Percentiles rank a stretch among this genome's conserved stretches.
Conservation (phyloP, 2,797 vertebrate genomes). For the Synaphobranchus kaupii region DNA sequence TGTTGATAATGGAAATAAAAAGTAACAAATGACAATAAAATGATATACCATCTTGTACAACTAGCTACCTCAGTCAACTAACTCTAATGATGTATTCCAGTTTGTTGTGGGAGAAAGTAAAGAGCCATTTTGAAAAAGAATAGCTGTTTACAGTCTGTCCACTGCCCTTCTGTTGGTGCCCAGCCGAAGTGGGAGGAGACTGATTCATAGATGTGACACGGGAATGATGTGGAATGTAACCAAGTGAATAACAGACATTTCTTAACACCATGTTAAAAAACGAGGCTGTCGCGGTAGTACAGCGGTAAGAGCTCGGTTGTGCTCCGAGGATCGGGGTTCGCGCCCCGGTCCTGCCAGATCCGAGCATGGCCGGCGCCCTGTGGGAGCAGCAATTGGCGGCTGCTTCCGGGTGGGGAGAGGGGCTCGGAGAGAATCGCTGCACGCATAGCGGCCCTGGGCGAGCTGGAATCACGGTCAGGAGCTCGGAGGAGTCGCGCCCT, state of each 20-base stretch:
- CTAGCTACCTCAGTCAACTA: not conserved
- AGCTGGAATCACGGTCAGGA: too few species aligned
- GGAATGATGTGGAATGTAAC: not conserved
- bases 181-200: not conserved
- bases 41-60: not conserved
- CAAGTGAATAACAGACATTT: not conserved
- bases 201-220: slow-evolving; percentile 44
- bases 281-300: too few species aligned
- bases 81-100: not conserved
- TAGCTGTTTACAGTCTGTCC: not conserved
- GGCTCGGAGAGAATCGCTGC: too few species aligned
- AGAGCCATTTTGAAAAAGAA: not conserved
- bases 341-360: too few species aligned
- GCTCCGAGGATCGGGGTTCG: too few species aligned
- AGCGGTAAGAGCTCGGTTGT: too few species aligned
- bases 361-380: too few species aligned
- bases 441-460: too few species aligned
- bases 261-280: not conserved
- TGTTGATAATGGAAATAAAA: not conserved
- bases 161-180: not conserved
- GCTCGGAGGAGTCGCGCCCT: too few species aligned
- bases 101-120: not conserved
- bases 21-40: not conserved
- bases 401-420: too few species aligned
- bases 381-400: too few species aligned